Evolutionary conservation across 1,140 invertebrate genomes (phyloP).

Genomic region (Trichonephila clavata): DNA sequence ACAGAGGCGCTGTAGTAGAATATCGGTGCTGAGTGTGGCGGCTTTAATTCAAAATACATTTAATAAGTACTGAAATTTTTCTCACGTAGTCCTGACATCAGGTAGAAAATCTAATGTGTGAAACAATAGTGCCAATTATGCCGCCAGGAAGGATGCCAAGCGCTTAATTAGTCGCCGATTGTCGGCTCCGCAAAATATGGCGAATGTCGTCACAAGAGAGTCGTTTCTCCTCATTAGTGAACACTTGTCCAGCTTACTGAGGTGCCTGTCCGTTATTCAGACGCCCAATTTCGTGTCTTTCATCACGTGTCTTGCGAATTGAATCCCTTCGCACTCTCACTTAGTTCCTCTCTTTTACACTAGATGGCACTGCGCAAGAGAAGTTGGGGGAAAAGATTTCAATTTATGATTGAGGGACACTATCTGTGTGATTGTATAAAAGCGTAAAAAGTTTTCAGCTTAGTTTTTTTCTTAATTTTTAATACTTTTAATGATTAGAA

Average conservation of each 20-base stretch:
- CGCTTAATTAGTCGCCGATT: slow-evolving; percentile 67
- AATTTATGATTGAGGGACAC: not conserved
- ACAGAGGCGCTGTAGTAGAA: no score
- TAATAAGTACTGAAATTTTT: not conserved
- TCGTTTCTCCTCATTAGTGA: slow-evolving; percentile 70
- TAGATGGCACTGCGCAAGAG: slow-evolving; percentile 46
- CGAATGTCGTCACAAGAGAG: slow-evolving; percentile 49
- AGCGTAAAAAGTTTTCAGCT: not conserved
- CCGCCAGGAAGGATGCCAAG: slow-evolving; percentile 41
- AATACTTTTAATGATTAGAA: not conserved
- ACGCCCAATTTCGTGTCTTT: slow-evolving; percentile 60
- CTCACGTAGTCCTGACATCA: not conserved
- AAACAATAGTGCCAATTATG: slow-evolving; percentile 62
- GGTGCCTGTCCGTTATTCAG: not conserved
- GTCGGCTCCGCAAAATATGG: slow-evolving; percentile 53
- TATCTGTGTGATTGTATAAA: not conserved
- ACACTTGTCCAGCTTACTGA: slow-evolving; percentile 58
- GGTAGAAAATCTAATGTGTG: slow-evolving; percentile 24
- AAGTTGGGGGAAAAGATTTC: not conserved
- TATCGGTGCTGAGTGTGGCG: no score
- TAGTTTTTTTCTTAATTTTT: not conserved
- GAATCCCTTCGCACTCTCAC: not conserved
- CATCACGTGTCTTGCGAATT: slow-evolving; percentile 45
- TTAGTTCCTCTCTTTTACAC: not conserved
- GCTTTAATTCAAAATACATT: no score